A percentile compares a stretch with the other conserved stretches of the same genome.
Conservation (phyloP, 2,888 invertebrate species). For the Drosophila mulleri region DNA sequence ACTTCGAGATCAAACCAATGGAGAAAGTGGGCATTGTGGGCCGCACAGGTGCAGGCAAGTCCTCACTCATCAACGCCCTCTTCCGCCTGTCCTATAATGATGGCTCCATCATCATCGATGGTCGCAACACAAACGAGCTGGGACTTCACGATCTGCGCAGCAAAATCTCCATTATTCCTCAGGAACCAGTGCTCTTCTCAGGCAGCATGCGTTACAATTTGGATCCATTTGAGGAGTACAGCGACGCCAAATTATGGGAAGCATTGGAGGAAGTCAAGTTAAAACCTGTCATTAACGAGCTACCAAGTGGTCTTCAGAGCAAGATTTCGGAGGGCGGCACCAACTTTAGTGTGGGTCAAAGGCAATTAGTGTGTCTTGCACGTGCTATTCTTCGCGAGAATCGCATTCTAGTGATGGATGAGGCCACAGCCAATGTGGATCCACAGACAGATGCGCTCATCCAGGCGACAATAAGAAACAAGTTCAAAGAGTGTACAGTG, state of each 20-base stretch:
- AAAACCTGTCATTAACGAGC: slow-evolving; percentile 88
- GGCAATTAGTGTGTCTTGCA: slow-evolving; percentile 95
- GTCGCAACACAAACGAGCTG: slow-evolving; percentile 88
- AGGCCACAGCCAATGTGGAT: slow-evolving; percentile 97
- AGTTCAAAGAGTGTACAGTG: slow-evolving; percentile 93
- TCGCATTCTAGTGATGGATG: slow-evolving; percentile 94
- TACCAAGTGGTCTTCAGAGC: slow-evolving; percentile 89
- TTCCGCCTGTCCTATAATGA: slow-evolving; percentile 92
- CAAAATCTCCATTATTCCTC: slow-evolving; percentile 93
- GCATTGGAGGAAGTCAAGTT: slow-evolving; percentile 91
- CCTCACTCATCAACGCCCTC: slow-evolving; percentile 89
- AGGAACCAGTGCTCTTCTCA: slow-evolving; percentile 94
- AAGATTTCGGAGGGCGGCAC: slow-evolving; percentile 91
- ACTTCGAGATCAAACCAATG: slow-evolving; percentile 87
- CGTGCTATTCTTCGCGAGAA: slow-evolving; percentile 95
- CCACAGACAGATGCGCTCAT: slow-evolving; percentile 94
- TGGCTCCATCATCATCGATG: slow-evolving; percentile 93
- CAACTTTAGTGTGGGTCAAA: slow-evolving; percentile 95
- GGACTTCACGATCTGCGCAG: slow-evolving; percentile 91
- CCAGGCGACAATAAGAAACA: slow-evolving; percentile 91
- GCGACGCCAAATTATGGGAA: slow-evolving; percentile 92
- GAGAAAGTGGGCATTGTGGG: slow-evolving; percentile 91
- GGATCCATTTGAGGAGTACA: slow-evolving; percentile 94
- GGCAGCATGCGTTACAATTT: slow-evolving; percentile 95
- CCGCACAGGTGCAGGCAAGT: slow-evolving; percentile 91